Base-by-base conservation (phyloP, 2,888 invertebrate species). In the Zhuqinia jingwanae region DNA sequence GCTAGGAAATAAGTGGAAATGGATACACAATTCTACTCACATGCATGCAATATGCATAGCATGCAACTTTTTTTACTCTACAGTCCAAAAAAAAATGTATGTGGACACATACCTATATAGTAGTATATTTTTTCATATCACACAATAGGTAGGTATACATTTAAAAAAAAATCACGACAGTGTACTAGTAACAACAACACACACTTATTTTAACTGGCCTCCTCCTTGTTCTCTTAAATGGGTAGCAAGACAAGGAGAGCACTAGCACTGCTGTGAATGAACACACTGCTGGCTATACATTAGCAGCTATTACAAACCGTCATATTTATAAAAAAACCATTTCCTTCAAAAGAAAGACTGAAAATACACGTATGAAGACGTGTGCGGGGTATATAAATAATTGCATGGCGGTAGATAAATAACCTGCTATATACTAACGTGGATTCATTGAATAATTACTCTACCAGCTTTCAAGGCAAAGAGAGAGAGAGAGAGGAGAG, bases 251-350 rank as follows among this genome's bases (percentile, higher is more conserved):
- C 78, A 53, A 13, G 53, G 36, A 56, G 27, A n/a, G 56, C 30
- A n/a, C 30, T 13, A 22, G 15, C 36, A 13, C 25, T 45, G 25
- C 50, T 50, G 25, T 75, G 36, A 56, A 53, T 75, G 36, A n/a
- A n/a, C n/a, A n/a, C n/a, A n/a, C n/a, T n/a, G n/a, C 77, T 78
- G 27, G 56, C 42, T 58, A 70, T 81, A 45, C 80, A 81, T 81
- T 81, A 81, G 53, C 65, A 17, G 56, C 70, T 81, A 70, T 81
- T 81, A 81, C n/a, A 56, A 56, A 70, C 22, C 36, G 56, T 81
- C 80, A 81, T 70, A 81, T 81, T 70, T 81, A 58, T n/a, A n/a
- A n/a, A n/a, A n/a, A 70, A 68, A 13, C 70, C 70, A 80, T 22
- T 81, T 79, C 50, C 68, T 36, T 68, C 42, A 45, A 68, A 45